Evolutionary conservation across 2,797 vertebrate genomes (phyloP).

Genomic region (Enoplosus armatus): DNA sequence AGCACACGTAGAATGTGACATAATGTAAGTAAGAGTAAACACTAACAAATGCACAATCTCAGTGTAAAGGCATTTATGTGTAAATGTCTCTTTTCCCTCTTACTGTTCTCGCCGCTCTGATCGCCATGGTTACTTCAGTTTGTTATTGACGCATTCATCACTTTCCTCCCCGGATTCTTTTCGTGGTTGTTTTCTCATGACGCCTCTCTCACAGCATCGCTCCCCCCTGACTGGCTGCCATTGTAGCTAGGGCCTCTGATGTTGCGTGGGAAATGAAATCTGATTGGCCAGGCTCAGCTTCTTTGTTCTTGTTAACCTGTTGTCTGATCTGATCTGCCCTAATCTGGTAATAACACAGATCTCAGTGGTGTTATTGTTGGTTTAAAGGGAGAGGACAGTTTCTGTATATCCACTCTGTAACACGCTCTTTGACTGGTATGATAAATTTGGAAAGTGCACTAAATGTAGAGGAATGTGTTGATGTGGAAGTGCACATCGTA

Average conservation of each 20-base stretch:
- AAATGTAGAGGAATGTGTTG: background rate
- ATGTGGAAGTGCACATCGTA: background rate
- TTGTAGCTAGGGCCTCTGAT: constrained; percentile 49
- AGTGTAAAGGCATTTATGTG: background rate
- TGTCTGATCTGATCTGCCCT: constrained; percentile 34
- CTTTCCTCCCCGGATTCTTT: background rate
- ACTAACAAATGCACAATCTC: background rate
- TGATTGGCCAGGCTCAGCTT: constrained; percentile 39
- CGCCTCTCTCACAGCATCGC: background rate
- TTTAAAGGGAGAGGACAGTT: background rate
- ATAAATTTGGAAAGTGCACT: background rate
- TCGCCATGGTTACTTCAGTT: constrained; percentile 15
- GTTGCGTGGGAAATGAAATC: constrained; percentile 41
- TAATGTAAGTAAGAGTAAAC: background rate
- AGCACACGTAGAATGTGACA: too few species aligned
- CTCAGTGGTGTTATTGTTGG: constrained; percentile 11
- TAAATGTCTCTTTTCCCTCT: background rate
- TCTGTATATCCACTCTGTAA: background rate
- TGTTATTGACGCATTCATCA: background rate
- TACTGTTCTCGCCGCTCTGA: background rate
- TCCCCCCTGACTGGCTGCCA: constrained; percentile 28
- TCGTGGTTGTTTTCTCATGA: constrained; percentile 6
- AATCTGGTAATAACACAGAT: constrained; percentile 33
- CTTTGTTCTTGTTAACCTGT: constrained; percentile 63
- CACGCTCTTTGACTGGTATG: background rate